These are phyloP conservation scores for Hemaris fuciformis DNA, from an alignment of 2,888 invertebrate species.

Conservation along the genomic window DNA sequence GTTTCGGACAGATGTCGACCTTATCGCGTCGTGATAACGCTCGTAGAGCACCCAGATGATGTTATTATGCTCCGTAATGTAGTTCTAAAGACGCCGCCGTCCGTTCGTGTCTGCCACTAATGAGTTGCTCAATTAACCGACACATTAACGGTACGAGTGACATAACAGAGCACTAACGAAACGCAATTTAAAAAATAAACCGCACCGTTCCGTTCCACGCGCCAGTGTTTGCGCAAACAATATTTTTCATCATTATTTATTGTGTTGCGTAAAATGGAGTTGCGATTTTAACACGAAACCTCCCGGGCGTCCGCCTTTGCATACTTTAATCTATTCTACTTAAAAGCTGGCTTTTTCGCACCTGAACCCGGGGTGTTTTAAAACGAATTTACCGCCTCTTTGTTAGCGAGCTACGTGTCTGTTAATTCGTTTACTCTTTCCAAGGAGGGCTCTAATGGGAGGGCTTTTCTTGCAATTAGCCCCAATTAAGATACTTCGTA, in stretches of 20 bases:
- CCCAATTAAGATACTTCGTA: constrained; percentile 72
- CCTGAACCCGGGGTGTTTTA: constrained; percentile 69
- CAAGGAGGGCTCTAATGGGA: constrained; percentile 64
- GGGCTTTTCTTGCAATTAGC: constrained; percentile 76
- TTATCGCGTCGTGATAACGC: constrained; percentile 27
- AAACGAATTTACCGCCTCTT: constrained; percentile 71
- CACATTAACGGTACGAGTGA: constrained; percentile 17
- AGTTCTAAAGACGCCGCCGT: constrained; percentile 47
- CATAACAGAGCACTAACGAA: constrained; percentile 18
- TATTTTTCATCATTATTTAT: constrained; percentile 32
- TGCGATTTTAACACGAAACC: constrained; percentile 36
- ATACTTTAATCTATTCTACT: constrained; percentile 70
- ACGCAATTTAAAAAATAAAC: constrained; percentile 18
- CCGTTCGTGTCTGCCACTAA: constrained; percentile 51
- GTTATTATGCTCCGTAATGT: constrained; percentile 20
- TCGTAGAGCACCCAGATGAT: constrained; percentile 9
- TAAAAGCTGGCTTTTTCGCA: constrained; percentile 69
- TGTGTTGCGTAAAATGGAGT: constrained; percentile 37
- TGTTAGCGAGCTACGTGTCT: constrained; percentile 62
- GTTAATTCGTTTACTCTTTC: constrained; percentile 78
- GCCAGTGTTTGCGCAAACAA: constrained; percentile 22
- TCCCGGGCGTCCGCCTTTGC: constrained; percentile 37
- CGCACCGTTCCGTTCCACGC: constrained; percentile 8
- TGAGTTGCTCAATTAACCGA: constrained; percentile 64
- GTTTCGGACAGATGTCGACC: constrained; percentile 30